phyloP scores from a whole-genome alignment of 2,888 invertebrate species.

The Plagodis dolabraria region DNA sequence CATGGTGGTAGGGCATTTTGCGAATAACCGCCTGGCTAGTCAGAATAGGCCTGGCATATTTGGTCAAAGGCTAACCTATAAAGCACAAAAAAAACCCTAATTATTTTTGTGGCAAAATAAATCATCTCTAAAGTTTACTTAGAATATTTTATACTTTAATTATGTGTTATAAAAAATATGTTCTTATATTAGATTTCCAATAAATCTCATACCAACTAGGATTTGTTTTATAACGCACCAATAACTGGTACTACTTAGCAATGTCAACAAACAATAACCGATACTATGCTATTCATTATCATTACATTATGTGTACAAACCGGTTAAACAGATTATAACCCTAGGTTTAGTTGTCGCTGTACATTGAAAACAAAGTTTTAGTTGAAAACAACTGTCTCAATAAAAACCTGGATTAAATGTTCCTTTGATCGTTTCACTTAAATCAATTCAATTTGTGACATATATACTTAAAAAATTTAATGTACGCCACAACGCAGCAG shows the following conservation, averaged over 20 bases:
- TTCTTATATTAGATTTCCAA: no score
- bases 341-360: conserved; percentile 13
- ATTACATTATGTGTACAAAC: conserved; percentile 13
- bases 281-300: conserved; percentile 2
- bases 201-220: no score
- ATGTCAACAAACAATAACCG: conserved; percentile 8
- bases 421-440: neutral
- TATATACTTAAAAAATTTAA: neutral
- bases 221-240: neutral
- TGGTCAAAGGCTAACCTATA: no score
- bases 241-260: neutral
- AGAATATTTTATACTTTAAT: no score
- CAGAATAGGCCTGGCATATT: no score
- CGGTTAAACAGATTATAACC: conserved; percentile 21
- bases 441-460: neutral
- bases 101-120: no score
- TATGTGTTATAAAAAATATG: no score
- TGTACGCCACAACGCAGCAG: conserved; percentile 61
- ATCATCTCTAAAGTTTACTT: no score
- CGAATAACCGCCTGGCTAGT: no score
- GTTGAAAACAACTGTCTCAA: neutral
- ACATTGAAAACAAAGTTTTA: conserved; percentile 4
- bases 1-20: no score
- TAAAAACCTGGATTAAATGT: no score
- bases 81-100: no score